Conservation (phyloP, 1,140 invertebrate genomes). For the Phymastichus coffea region DNA sequence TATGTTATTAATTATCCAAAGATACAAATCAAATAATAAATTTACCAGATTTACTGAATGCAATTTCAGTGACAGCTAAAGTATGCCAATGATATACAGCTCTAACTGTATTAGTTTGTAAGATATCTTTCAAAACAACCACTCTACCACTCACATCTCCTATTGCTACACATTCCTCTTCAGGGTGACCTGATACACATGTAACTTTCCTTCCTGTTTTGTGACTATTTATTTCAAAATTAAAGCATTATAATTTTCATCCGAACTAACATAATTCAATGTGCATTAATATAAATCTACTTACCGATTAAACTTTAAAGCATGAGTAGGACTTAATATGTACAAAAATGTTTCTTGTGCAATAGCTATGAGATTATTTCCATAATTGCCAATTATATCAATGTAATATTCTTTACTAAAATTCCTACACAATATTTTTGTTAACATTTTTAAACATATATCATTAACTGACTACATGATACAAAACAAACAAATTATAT, state of each 20-base stretch:
- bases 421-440: constrained; percentile 33
- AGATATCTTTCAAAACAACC: constrained; percentile 64
- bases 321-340: constrained; percentile 41
- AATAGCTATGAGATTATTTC: constrained; percentile 48
- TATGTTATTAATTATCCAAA: neutral
- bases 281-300: constrained; percentile 9
- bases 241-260: neutral
- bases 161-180: constrained; percentile 66
- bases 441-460: neutral
- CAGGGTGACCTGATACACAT: constrained; percentile 70
- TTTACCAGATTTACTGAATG: constrained; percentile 69
- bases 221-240: constrained; percentile 39
- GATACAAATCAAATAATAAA: too few relatives aligned
- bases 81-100: constrained; percentile 79
- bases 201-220: constrained; percentile 60
- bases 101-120: constrained; percentile 48
- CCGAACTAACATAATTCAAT: neutral
- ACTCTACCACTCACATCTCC: constrained; percentile 71
- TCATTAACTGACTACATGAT: neutral
- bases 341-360: constrained; percentile 41
- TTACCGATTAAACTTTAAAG: constrained; percentile 38
- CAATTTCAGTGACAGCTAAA: constrained; percentile 68
- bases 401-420: constrained; percentile 42
- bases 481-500: neutral
- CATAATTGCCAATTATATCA: constrained; percentile 50